Evolutionary conservation across 2,113 vertebrate species (phyloP).

Genomic region (Lathamus discolor): DNA sequence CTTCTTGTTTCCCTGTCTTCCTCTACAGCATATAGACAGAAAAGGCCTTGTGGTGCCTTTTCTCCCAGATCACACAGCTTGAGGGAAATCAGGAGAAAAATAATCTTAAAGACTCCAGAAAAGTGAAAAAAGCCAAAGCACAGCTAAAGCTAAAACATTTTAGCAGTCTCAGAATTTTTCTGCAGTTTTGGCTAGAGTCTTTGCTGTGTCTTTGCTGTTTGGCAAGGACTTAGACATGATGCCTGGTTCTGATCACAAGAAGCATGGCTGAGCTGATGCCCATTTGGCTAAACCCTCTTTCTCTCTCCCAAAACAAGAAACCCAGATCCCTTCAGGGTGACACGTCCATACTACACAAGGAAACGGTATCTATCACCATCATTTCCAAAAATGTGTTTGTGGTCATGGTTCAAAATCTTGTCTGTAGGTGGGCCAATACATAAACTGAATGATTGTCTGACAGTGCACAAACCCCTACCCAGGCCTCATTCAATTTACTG

Average conservation of each 20-base stretch:
- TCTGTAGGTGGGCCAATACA: not conserved
- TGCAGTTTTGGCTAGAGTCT: not conserved
- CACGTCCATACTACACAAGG: accelerated
- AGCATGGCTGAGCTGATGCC: not conserved
- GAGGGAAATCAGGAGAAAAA: not conserved
- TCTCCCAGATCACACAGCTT: not conserved
- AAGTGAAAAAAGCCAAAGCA: not conserved
- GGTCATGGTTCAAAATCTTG: not conserved
- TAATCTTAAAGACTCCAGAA: not conserved
- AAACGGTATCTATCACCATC: not conserved
- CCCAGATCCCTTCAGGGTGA: not conserved
- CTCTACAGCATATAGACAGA: not conserved
- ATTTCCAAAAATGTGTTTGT: not conserved
- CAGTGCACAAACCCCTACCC: not conserved
- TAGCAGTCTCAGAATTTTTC: not conserved
- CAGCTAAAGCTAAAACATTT: not conserved
- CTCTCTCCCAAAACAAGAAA: not conserved
- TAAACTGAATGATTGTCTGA: not conserved
- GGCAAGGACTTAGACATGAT: accelerated
- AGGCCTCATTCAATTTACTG: not conserved
- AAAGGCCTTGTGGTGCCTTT: accelerated
- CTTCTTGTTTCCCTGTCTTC: not conserved
- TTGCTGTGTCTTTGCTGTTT: not conserved
- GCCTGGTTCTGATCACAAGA: not conserved
- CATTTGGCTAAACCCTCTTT: not conserved